A percentile compares a stretch with the other conserved stretches of the same genome.
Evolutionary conservation across 2,888 invertebrate species (phyloP).

Genomic region (Lingula anatina): DNA sequence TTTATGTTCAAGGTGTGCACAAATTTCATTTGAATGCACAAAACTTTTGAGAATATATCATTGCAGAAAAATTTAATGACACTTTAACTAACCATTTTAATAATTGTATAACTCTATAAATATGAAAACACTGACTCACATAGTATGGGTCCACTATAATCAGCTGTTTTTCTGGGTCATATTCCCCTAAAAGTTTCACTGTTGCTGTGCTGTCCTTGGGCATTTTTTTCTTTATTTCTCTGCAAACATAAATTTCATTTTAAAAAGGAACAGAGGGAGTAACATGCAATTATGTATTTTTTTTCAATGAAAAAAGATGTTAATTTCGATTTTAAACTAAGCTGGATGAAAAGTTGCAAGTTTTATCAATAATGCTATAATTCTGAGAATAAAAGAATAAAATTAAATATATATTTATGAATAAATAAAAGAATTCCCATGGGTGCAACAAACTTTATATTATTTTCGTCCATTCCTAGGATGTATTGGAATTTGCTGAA

Average conservation of each 20-base stretch:
- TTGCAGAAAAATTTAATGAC: too few relatives aligned
- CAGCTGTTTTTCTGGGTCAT: slow-evolving; percentile 68
- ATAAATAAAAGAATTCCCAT: too few relatives aligned
- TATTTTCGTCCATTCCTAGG: slow-evolving; percentile 91
- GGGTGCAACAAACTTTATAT: slow-evolving; percentile 59
- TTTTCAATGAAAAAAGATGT: too few relatives aligned
- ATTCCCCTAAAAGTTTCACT: slow-evolving; percentile 77
- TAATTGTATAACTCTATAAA: too few relatives aligned
- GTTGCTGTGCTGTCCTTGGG: slow-evolving; percentile 63
- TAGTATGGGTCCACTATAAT: slow-evolving; percentile 90
- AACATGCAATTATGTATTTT: background rate
- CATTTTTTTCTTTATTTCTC: slow-evolving; percentile 40
- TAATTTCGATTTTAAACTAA: too few relatives aligned
- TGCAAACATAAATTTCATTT: slow-evolving; percentile 19
- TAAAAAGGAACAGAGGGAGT: background rate
- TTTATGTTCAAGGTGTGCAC: too few relatives aligned
- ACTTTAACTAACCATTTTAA: too few relatives aligned
- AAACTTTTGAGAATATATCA: too few relatives aligned
- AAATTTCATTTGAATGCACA: too few relatives aligned
- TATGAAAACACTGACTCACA: too few relatives aligned
- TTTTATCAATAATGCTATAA: background rate
- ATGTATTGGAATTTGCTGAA: slow-evolving; percentile 80
- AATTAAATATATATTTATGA: background rate
- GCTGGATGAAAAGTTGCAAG: too few relatives aligned
- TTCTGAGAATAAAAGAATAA: background rate